Evolutionary conservation across 2,888 invertebrate species (phyloP), one percentile per base, ranked within the genome.

Genomic region (Chydorus sphaericus): DNA sequence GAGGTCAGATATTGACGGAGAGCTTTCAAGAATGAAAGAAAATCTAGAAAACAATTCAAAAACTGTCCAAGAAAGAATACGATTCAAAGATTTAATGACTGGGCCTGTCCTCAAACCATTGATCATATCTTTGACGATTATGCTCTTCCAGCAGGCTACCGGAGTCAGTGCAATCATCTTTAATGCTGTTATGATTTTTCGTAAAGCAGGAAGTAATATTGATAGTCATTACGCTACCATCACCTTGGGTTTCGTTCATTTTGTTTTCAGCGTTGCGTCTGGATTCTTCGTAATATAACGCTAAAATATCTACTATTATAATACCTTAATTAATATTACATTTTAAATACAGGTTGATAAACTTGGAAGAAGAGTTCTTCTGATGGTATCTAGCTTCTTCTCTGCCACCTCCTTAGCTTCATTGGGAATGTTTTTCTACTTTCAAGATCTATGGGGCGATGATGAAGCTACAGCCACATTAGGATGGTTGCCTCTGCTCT

Each of bases 71-170:
- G 16, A 14, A 54, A 26, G 28, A n/a, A 33, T 51, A 20, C 11
- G 5, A 11, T 30, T 28, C 18, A 37, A 68, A 1, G 65, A 75
- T 52, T 71, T 92, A 14, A 77, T 85, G 62, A 44, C 55, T n/a
- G 51, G 44, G 4, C 31, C 52, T 4, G 54, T 60, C 14, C 37
- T 52, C 30, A 55, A 56, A 53, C 60, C 60, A 8, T 30, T 60
- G 37, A 6, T 26, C 18, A 56, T 59, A 16, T 52, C 59, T n/a
- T 26, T 59, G 23, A 57, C 44, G 5, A 49, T 60, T 7, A 56
- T 61, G 57, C 54, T 58, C 30, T 59, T 59, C 49, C 60, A 61
- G 54, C 60, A 60, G 52, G 51, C 59, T 11, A 44, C 54, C 10
- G 61, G 61, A 14, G 53, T 56, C 38, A 58, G 57, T 28, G 59